phyloP scores from a whole-genome alignment of 2,888 invertebrate species.

The Didymodactylos carnosus region DNA sequence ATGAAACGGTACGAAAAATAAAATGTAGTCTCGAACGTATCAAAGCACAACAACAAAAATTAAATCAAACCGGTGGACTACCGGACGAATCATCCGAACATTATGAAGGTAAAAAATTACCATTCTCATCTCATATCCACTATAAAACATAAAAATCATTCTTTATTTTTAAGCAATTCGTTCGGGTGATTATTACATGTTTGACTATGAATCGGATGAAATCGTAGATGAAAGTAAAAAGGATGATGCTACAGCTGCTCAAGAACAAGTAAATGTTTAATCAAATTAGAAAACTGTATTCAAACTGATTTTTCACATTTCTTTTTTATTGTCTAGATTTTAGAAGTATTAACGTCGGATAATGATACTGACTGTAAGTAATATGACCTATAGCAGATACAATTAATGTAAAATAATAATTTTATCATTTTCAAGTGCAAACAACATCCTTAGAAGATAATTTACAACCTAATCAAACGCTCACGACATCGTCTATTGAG shows the following conservation, averaged over 20 bases:
- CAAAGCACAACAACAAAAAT: slow-evolving; percentile 8
- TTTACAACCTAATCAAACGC: no score
- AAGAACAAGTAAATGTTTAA: slow-evolving; percentile 26
- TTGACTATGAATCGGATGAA: slow-evolving; percentile 63
- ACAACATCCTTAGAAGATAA: no score
- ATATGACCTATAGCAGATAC: no score
- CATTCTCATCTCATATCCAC: not conserved
- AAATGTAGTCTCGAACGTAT: slow-evolving; percentile 8
- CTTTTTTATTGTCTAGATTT: no score
- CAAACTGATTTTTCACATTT: no score
- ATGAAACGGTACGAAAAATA: slow-evolving; percentile 7
- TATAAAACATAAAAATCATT: not conserved
- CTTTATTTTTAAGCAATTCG: slow-evolving; percentile 54
- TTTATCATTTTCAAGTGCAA: no score
- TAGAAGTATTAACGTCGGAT: no score
- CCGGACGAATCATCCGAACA: not conserved
- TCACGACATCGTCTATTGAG: no score
- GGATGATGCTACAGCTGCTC: slow-evolving; percentile 15
- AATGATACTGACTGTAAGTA: no score
- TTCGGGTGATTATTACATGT: slow-evolving; percentile 98
- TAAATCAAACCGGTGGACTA: not conserved
- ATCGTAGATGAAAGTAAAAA: slow-evolving; percentile 33
- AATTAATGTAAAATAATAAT: no score
- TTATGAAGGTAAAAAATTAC: slow-evolving; percentile 15
- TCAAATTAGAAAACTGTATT: no score